phyloP scores from a whole-genome alignment of 2,797 vertebrate genomes.

The Hypotaenidia philippensis region DNA sequence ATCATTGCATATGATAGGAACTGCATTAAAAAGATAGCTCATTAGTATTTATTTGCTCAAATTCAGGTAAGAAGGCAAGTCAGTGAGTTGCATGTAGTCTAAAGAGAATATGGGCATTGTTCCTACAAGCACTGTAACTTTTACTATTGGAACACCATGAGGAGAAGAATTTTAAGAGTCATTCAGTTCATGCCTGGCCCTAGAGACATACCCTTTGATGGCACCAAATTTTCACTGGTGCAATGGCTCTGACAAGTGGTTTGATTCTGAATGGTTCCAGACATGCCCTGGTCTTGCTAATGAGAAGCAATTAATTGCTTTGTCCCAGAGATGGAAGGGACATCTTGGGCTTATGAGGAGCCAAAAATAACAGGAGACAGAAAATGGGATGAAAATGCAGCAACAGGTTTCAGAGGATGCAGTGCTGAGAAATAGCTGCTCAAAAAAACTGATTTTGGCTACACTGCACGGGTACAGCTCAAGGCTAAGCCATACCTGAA shows the following conservation, averaged over 20 bases:
- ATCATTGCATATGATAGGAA: neutral
- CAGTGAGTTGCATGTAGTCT: neutral
- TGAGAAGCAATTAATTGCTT: neutral
- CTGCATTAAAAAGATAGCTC: neutral
- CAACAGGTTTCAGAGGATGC: neutral
- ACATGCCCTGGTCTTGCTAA: neutral
- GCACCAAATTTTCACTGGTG: neutral
- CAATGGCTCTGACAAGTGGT: neutral
- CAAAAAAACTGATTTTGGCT: neutral
- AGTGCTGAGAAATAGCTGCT: neutral
- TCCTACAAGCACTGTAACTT: neutral
- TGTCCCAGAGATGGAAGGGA: neutral
- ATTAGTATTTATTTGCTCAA: neutral
- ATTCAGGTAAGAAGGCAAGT: neutral
- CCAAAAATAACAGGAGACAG: neutral
- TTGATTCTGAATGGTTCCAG: neutral
- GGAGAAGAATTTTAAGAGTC: neutral
- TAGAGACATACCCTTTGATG: accelerated
- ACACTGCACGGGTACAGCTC: neutral
- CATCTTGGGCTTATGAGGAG: neutral
- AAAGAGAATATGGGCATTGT: neutral
- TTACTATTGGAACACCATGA: neutral
- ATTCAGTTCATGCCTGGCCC: neutral
- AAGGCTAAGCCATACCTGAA: neutral
- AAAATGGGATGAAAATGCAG: neutral